Evolutionary conservation across 53 echinoderm and acorn worm genomes (phyloP), one percentile per base, ranked within the genome.

Genomic region (Holothuria leucospilota): DNA sequence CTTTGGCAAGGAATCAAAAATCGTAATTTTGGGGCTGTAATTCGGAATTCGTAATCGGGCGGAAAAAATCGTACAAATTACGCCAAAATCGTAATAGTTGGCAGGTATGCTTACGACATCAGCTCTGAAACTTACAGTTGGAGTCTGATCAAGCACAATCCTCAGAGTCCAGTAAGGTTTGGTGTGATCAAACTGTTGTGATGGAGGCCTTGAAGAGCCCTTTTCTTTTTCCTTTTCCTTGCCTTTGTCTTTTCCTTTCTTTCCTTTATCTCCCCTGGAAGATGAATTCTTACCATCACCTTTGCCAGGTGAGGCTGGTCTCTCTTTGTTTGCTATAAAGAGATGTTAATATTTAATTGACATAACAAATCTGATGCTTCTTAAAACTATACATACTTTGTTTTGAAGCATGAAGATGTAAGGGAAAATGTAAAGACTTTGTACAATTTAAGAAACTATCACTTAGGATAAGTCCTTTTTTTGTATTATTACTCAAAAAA

Each of bases 151-250:
- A 75, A 99, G 87, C 56, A 95, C 92, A 34, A 99, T 89, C 29
- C 99, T 82, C 18, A 99, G 94, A 26, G 93, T 95, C 95, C 99
- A 99, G 92, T 89, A 86, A 10, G 95, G 92, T 73, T 99, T 99
- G 86, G 92, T 95, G 82, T 71, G 68, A 78, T 99, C 99, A 95
- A 99, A 95, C 90, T 99, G 99, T 78, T 99, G 99, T 3, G 99
- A 98, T 13, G 99, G 89, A 26, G 95, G 99, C 66, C 99, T 83
- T 7, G 97, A 96, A 16, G 90, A 52, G 67, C 87, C 92, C 62
- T 91, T 95, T 13, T 94, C 94, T 26, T 89, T 92, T 20, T 91
- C 94, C 60, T 91, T 96, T 20, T 96, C 96, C 67, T 92, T 94
- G 16, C 91, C 92, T 68, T 96, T 95, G 29, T 96, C 92, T 64